Evolutionary conservation across 2,888 invertebrate species (phyloP).

Genomic region (Mechanitis messenoides): DNA sequence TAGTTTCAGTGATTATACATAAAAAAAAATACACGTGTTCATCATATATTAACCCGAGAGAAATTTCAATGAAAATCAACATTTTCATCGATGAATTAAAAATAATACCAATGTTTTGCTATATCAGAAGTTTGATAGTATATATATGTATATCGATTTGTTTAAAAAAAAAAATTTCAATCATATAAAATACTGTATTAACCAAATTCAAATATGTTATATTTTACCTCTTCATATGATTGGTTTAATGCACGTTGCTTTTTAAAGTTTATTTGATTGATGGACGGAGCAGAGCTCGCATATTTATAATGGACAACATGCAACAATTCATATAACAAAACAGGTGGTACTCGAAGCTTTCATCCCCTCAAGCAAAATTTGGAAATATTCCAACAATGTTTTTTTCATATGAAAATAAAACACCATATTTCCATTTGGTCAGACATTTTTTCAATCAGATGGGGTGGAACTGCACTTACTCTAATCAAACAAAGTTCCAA

Average conservation of each 20-base stretch:
- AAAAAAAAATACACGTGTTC: no score
- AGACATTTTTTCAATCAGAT: slow-evolving; percentile 16
- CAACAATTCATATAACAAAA: slow-evolving; percentile 12
- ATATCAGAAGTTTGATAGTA: no score
- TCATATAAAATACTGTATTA: no score
- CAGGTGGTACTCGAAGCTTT: slow-evolving; percentile 22
- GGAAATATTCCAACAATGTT: slow-evolving; percentile 23
- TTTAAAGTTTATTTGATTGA: slow-evolving; percentile 1
- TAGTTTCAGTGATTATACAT: no score
- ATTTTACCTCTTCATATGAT: no score
- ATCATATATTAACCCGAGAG: no score
- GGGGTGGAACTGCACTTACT: slow-evolving; percentile 12
- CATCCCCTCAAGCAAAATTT: slow-evolving; percentile 10
- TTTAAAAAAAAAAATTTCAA: no score
- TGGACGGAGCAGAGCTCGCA: not conserved
- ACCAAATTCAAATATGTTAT: no score
- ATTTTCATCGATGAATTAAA: no score
- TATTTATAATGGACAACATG: not conserved
- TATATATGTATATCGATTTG: no score
- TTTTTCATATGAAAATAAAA: slow-evolving; percentile 14
- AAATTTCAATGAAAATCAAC: no score
- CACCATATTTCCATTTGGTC: slow-evolving; percentile 10
- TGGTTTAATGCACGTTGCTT: not conserved
- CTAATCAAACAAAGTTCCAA: slow-evolving; percentile 17
- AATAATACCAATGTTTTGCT: no score